phyloP scores from a whole-genome alignment of 2,797 vertebrate genomes.

The Moxostoma hubbsi region DNA sequence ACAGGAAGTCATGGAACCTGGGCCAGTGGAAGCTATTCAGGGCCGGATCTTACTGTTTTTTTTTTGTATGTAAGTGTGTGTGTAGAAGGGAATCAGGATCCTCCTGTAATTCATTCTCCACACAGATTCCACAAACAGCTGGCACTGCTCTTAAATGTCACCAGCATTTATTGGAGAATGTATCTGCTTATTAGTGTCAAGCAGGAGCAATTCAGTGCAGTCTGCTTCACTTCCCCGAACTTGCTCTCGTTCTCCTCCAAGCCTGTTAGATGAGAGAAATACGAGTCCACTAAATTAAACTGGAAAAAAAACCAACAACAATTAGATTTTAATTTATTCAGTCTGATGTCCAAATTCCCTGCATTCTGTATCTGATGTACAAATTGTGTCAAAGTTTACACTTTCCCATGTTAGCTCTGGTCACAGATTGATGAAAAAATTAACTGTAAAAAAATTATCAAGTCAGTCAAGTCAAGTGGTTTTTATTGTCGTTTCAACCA shows the following conservation, averaged over 20 bases:
- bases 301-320: slow-evolving; percentile 22
- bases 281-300: slow-evolving; percentile 2
- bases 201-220: slow-evolving; percentile 25
- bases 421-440: no score
- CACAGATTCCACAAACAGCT: slow-evolving; percentile 59
- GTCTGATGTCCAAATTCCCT: neutral
- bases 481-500: no score
- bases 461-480: no score
- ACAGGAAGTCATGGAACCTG: slow-evolving; percentile 55
- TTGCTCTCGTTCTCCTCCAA: slow-evolving; percentile 9
- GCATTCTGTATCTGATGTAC: neutral
- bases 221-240: slow-evolving; percentile 41
- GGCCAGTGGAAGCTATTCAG: slow-evolving; percentile 48
- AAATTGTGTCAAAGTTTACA: neutral
- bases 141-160: slow-evolving; percentile 54
- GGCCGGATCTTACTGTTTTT: slow-evolving; percentile 52
- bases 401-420: neutral
- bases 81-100: slow-evolving; percentile 39
- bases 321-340: neutral
- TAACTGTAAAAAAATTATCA: no score
- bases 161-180: slow-evolving; percentile 47
- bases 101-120: slow-evolving; percentile 55
- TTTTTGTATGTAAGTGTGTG: slow-evolving; percentile 32
- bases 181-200: slow-evolving; percentile 46
- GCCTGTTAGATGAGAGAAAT: slow-evolving; percentile 19